phyloP scores from a whole-genome alignment of 2,888 invertebrate genomes.

The Conus canariensis region DNA sequence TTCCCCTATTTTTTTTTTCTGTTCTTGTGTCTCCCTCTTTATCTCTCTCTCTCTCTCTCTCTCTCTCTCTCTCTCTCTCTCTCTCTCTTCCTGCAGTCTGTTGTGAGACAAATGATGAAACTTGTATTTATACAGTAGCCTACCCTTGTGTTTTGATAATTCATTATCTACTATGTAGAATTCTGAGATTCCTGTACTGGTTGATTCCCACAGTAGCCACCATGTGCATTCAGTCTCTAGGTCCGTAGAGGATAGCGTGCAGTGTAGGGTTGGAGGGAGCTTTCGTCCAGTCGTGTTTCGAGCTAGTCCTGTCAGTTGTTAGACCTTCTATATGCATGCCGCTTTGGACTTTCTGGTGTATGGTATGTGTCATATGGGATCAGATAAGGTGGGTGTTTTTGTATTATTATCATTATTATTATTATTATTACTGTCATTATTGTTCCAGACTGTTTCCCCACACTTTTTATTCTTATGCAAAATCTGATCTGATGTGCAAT shows the following conservation, averaged over 20 bases:
- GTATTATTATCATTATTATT: neutral
- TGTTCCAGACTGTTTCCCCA: conserved; percentile 13
- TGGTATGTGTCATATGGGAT: too few relatives aligned
- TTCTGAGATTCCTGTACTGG: neutral
- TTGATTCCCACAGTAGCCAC: neutral
- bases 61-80: too few relatives aligned
- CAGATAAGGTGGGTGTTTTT: too few relatives aligned
- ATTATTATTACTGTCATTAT: neutral
- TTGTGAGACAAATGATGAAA: too few relatives aligned
- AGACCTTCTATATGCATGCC: neutral
- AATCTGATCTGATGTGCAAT: conserved; percentile 52
- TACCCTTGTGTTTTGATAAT: too few relatives aligned
- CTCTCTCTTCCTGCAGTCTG: too few relatives aligned
- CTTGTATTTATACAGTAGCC: too few relatives aligned
- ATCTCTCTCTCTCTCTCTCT: too few relatives aligned
- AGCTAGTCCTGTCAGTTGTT: neutral
- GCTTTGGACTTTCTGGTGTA: neutral
- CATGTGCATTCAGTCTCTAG: neutral
- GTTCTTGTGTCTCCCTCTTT: too few relatives aligned
- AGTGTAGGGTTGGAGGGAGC: too few relatives aligned
- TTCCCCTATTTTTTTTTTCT: too few relatives aligned
- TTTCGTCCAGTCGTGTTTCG: too few relatives aligned
- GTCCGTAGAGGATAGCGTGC: conserved; percentile 7
- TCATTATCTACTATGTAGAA: neutral
- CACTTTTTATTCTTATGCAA: conserved; percentile 48